phyloP scores from a whole-genome alignment of 1,140 invertebrate species.

The Anoplophora glabripennis region DNA sequence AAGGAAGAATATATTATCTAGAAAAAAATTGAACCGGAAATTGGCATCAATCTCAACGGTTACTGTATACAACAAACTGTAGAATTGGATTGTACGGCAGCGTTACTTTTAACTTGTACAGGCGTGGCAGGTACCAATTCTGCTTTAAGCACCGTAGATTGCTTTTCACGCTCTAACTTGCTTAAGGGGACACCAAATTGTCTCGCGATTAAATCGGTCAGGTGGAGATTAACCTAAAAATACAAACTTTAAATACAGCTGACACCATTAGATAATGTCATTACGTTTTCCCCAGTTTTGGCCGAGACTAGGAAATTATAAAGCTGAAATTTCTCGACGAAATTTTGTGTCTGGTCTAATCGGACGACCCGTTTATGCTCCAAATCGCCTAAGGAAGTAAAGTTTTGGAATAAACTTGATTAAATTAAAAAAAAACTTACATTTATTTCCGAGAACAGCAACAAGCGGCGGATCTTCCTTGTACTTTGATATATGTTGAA shows the following conservation, averaged over 20 bases:
- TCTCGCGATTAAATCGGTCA: constrained; percentile 31
- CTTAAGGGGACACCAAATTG: constrained; percentile 36
- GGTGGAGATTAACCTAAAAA: constrained; percentile 8
- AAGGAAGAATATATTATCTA: no score
- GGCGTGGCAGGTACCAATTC: constrained; percentile 22
- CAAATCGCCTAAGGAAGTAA: constrained; percentile 67
- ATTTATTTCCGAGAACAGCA: constrained; percentile 84
- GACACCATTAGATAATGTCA: constrained; percentile 7
- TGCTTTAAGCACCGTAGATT: constrained; percentile 32
- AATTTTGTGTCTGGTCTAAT: constrained; percentile 73
- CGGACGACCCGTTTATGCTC: constrained; percentile 82
- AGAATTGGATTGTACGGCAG: neutral
- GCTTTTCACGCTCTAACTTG: constrained; percentile 35
- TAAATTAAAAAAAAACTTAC: constrained; percentile 48
- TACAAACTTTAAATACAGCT: constrained; percentile 4
- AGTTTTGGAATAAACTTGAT: constrained; percentile 20
- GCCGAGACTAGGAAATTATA: constrained; percentile 77
- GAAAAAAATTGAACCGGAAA: no score
- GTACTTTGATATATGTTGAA: constrained; percentile 61
- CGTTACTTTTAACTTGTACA: neutral
- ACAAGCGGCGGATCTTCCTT: constrained; percentile 57
- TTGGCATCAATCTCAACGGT: neutral
- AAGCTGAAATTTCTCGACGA: constrained; percentile 73
- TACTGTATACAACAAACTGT: constrained; percentile 22
- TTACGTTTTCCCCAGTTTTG: constrained; percentile 85